These are phyloP conservation scores for Aphodius sticticus DNA, from an alignment of 2,888 invertebrate species.

Conservation along the genomic window DNA sequence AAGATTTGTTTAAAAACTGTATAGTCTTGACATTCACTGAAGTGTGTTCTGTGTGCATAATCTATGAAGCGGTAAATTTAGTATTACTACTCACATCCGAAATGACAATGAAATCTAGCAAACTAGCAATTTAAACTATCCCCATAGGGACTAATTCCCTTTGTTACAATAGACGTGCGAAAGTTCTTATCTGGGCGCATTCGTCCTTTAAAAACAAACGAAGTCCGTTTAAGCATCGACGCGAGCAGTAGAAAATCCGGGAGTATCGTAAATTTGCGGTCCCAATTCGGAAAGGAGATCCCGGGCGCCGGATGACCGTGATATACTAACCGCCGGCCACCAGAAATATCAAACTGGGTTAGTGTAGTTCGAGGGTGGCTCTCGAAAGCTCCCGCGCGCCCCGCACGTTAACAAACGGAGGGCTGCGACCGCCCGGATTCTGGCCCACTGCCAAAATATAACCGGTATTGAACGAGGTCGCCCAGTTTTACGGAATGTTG, in stretches of 20 bases:
- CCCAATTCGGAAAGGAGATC: background rate
- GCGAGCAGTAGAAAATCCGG: background rate
- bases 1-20: too few relatives aligned
- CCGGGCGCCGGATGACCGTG: background rate
- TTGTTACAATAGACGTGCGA: background rate
- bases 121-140: background rate
- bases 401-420: background rate
- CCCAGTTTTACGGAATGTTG: background rate
- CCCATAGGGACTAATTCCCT: background rate
- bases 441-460: conserved; percentile 4
- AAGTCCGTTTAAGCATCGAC: background rate
- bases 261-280: background rate
- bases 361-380: background rate
- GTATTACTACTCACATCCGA: background rate
- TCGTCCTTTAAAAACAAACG: background rate
- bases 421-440: background rate
- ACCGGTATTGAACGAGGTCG: background rate
- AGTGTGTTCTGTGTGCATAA: too few relatives aligned
- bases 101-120: background rate
- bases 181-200: background rate
- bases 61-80: too few relatives aligned
- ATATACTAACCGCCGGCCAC: conserved; percentile 4
- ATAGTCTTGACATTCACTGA: too few relatives aligned
- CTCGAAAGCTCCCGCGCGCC: background rate
- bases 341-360: conserved; percentile 4